Base-by-base conservation (phyloP, 2,888 invertebrate genomes). In the Lottia gigantea region DNA sequence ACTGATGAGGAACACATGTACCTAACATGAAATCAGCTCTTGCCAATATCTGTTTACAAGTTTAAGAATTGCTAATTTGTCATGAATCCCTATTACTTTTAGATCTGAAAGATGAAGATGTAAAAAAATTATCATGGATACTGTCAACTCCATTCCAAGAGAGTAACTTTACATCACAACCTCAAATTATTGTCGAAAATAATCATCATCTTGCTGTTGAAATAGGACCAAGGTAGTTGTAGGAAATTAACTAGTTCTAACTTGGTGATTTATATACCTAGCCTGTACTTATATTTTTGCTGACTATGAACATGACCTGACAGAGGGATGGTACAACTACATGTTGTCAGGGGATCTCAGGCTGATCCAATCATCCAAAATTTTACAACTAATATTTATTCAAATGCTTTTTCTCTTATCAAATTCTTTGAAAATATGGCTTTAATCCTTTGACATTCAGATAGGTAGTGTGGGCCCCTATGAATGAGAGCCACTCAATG, bases 221-320 rank as follows among this genome's bases (percentile, higher is more conserved):
- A 91, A 94, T 96, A 86, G 97, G 97, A 40, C 97, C 97, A 47
- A 93, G 94, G 94, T 93, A 90, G 63, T 63, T 26, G 26, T 61
- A 15, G 6, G 16, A 31, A 31, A 55, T 3, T n/a, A n/a, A n/a
- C n/a, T n/a, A n/a, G n/a, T n/a, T n/a, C n/a, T 16, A 55, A 55
- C 15, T 12, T 25, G 1, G n/a, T 12, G 12, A 12, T 23, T 25
- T n/a, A 3, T 64, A 23, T 23, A 63, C 46, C 2, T 15, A 1
- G 14, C 45, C 19, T 25, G n/a, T 25, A 16, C 15, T 23, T 23
- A 25, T 1, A 16, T 63, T 63, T 63, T 23, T 15, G n/a, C n/a
- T 25, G 16, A 4, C 2, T 15, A 4, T 2, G 63, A 23, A 25
- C 25, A 2, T 23, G n/a, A 4, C n/a, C 12, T 64, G n/a, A n/a